These are phyloP conservation scores for Nannospalax galili DNA, from an alignment of 2,113 vertebrate genomes.

Conservation along the genomic window DNA sequence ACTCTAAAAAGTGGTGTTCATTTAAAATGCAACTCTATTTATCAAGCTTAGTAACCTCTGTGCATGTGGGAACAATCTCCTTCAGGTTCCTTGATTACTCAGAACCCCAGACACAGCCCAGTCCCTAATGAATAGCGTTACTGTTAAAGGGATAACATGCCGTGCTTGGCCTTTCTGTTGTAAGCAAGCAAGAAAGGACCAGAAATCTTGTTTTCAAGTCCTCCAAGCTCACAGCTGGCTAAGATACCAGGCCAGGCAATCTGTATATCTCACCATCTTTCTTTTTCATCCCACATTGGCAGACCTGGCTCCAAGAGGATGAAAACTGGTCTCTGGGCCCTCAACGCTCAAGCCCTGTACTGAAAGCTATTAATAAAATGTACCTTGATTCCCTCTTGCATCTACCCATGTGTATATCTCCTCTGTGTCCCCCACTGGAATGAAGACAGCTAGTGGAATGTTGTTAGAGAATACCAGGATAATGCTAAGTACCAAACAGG, in stretches of 20 bases:
- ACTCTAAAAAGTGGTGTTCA: neutral
- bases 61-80: neutral
- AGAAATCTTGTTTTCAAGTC: neutral
- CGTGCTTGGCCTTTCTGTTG: neutral
- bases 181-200: neutral
- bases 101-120: neutral
- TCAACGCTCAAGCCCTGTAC: neutral
- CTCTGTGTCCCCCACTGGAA: neutral
- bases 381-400: neutral
- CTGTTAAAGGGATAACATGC: neutral
- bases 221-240: neutral
- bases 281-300: neutral
- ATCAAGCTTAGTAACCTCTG: neutral
- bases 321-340: neutral
- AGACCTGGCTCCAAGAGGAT: neutral
- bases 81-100: neutral
- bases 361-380: rapidly evolving
- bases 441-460: rapidly evolving
- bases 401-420: rapidly evolving
- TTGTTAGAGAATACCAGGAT: neutral
- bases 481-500: neutral
- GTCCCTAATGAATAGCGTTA: rapidly evolving
- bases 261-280: neutral
- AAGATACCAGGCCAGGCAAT: rapidly evolving
- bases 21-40: neutral